Conservation (phyloP, 2,888 invertebrate species). For the Aromia moschata region DNA sequence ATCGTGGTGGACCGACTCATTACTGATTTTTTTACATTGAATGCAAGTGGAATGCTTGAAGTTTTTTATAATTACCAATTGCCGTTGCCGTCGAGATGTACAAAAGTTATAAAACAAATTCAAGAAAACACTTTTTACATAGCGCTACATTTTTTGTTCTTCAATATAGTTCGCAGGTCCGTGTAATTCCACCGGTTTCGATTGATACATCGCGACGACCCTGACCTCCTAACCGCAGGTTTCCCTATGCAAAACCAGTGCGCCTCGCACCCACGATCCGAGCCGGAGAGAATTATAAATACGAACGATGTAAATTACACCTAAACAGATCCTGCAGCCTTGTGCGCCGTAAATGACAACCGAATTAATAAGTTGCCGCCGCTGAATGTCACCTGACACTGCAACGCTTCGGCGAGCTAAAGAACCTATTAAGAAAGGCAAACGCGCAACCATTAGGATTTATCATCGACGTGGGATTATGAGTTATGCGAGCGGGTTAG, state of each 20-base stretch:
- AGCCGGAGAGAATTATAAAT: not conserved
- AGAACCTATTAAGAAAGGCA: conserved; percentile 2
- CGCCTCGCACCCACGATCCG: not conserved
- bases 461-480: not conserved
- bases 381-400: not conserved
- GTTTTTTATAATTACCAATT: too few species aligned
- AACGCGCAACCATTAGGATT: not conserved
- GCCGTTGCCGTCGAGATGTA: too few species aligned
- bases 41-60: too few species aligned
- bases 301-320: not conserved
- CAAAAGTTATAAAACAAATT: too few species aligned
- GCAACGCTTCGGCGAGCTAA: not conserved
- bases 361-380: not conserved
- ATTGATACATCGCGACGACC: not conserved
- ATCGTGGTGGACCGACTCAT: too few species aligned
- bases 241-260: not conserved
- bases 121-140: too few species aligned
- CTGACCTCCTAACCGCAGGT: conserved; percentile 1
- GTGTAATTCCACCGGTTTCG: too few species aligned
- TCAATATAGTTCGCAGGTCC: too few species aligned
- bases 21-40: too few species aligned
- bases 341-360: not conserved
- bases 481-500: not conserved
- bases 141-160: too few species aligned
- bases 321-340: not conserved